Conservation (phyloP, 2,888 invertebrate genomes). For the Marronus borbonicus region DNA sequence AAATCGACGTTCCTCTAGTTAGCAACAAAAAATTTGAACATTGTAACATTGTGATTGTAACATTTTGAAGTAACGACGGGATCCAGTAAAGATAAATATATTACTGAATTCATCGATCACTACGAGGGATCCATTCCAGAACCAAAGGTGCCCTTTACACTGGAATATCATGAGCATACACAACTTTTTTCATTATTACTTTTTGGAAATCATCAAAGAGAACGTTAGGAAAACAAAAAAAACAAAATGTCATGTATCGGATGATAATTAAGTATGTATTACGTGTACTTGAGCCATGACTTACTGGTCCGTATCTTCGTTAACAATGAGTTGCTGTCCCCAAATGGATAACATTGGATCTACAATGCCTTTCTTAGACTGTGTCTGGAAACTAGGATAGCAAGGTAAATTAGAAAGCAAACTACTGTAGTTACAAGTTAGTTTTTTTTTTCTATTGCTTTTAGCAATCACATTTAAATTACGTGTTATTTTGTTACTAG, state of each 20-base stretch:
- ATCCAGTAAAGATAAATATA: too few relatives aligned
- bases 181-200: neutral
- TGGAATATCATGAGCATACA: neutral
- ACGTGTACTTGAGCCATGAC: conserved; percentile 68
- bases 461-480: neutral
- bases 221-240: too few relatives aligned
- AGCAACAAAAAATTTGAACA: too few relatives aligned
- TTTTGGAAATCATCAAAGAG: neutral
- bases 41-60: too few relatives aligned
- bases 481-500: neutral
- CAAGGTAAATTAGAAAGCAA: conserved; percentile 66
- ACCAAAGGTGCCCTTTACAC: too few relatives aligned
- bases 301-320: conserved; percentile 98
- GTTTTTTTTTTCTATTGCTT: conserved; percentile 13
- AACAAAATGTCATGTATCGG: too few relatives aligned
- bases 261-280: too few relatives aligned
- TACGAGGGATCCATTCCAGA: too few relatives aligned
- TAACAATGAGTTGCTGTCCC: conserved; percentile 98
- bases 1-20: too few relatives aligned
- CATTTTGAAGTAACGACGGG: too few relatives aligned
- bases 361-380: conserved; percentile 96
- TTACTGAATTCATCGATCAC: too few relatives aligned
- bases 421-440: conserved; percentile 56
- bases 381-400: conserved; percentile 83
- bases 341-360: conserved; percentile 98